phyloP scores from a whole-genome alignment of 1,140 invertebrate species.

The Leptinotarsa texana region DNA sequence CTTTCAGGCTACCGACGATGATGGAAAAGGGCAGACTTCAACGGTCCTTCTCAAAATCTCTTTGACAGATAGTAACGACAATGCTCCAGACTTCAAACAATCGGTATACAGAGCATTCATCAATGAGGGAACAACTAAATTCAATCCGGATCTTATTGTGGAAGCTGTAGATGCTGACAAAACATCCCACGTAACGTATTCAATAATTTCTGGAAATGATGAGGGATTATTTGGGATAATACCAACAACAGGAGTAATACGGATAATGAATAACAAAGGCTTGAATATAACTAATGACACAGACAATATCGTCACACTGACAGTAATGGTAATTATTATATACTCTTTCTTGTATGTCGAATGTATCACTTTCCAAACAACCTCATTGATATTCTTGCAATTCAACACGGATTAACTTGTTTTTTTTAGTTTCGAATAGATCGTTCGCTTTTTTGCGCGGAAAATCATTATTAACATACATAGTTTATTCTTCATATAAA shows the following conservation, averaged over 20 bases:
- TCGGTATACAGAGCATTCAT: slow-evolving; percentile 76
- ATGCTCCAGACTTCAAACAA: slow-evolving; percentile 75
- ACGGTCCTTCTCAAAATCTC: slow-evolving; percentile 79
- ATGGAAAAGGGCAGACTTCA: slow-evolving; percentile 75
- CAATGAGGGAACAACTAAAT: slow-evolving; percentile 80
- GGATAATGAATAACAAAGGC: slow-evolving; percentile 64
- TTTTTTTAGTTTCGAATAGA: not conserved
- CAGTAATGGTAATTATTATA: slow-evolving; percentile 57
- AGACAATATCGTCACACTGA: slow-evolving; percentile 61
- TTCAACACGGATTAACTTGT: too few species aligned
- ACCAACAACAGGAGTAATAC: slow-evolving; percentile 69
- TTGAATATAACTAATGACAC: slow-evolving; percentile 68
- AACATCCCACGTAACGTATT: slow-evolving; percentile 79
- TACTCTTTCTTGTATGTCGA: not conserved
- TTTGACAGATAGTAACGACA: slow-evolving; percentile 85
- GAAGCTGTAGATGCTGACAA: slow-evolving; percentile 80
- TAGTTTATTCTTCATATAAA: too few species aligned
- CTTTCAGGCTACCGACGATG: slow-evolving; percentile 78
- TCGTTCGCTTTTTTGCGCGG: not conserved
- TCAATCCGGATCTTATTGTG: slow-evolving; percentile 75
- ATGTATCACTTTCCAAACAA: not conserved
- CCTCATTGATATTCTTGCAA: too few species aligned
- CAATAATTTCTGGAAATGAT: slow-evolving; percentile 68
- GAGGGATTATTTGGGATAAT: slow-evolving; percentile 72
- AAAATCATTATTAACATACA: too few species aligned